Percentiles rank a stretch among this genome's conserved stretches.
These are phyloP conservation scores for Aplidium turbinatum DNA, from an alignment of 23 tunicate species.

Conservation along the genomic window DNA sequence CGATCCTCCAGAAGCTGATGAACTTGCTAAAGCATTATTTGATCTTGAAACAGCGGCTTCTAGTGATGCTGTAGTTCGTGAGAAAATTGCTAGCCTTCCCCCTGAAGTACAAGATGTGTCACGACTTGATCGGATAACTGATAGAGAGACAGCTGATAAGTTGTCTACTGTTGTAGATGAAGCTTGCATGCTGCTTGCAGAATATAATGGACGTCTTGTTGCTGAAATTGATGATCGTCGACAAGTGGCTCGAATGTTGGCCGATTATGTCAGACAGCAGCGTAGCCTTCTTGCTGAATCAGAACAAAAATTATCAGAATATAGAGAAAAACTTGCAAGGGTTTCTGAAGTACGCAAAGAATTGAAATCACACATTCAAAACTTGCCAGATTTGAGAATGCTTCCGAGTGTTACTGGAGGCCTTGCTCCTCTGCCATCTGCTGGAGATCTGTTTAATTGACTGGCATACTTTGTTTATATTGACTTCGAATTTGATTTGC, in stretches of 20 bases:
- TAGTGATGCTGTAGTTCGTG: constrained; percentile 84
- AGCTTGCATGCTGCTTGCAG: constrained; percentile 77
- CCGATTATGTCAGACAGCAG: constrained; percentile 75
- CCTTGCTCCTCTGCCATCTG: constrained; percentile 89
- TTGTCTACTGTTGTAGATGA: constrained; percentile 65
- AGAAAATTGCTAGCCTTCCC: constrained; percentile 86
- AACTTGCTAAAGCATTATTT: constrained; percentile 64
- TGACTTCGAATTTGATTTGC: too few relatives aligned
- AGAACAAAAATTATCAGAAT: constrained; percentile 72
- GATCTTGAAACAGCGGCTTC: constrained; percentile 82
- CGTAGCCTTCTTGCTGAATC: constrained; percentile 66
- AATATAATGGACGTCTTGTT: constrained; percentile 75
- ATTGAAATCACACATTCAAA: constrained; percentile 82
- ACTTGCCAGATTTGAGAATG: constrained; percentile 88
- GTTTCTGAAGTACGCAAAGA: constrained; percentile 79
- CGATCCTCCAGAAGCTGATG: constrained; percentile 87
- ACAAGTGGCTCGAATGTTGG: constrained; percentile 85
- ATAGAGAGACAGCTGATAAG: constrained; percentile 58
- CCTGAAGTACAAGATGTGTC: constrained; percentile 86
- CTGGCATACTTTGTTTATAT: too few relatives aligned
- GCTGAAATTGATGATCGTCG: constrained; percentile 84
- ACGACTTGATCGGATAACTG: constrained; percentile 68
- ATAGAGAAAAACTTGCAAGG: constrained; percentile 59
- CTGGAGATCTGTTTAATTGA: constrained; percentile 87
- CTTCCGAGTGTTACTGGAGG: constrained; percentile 91